Evolutionary conservation across 2,113 vertebrate genomes (phyloP).

Genomic region (Pelobates fuscus): DNA sequence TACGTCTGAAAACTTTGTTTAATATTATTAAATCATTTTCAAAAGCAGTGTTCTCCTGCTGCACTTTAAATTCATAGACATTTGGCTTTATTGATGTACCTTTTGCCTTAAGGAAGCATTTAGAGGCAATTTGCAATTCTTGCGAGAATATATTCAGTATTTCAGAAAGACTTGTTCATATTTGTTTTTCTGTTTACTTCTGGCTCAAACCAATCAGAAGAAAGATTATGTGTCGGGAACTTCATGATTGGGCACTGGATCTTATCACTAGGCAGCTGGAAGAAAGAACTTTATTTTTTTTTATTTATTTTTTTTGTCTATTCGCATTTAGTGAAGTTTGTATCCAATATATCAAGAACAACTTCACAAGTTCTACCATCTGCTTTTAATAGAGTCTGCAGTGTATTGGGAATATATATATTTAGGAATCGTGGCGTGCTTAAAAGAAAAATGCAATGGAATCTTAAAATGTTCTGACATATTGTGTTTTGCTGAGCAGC

Average conservation of each 20-base stretch:
- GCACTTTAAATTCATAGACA: no score
- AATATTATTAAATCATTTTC: no score
- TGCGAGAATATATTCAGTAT: no score
- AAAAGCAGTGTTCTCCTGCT: no score
- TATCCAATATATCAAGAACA: constrained; percentile 34
- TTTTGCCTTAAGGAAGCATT: no score
- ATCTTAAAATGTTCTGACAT: constrained; percentile 36
- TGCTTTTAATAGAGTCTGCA: constrained; percentile 22
- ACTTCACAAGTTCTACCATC: constrained; percentile 32
- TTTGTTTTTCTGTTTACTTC: no score
- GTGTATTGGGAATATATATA: constrained; percentile 27
- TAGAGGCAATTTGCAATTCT: no score
- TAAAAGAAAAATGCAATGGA: constrained; percentile 11
- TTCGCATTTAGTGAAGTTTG: constrained; percentile 30
- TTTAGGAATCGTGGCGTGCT: constrained; percentile 14
- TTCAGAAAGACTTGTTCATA: no score
- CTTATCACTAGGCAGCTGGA: not conserved
- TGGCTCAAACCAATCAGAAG: not conserved
- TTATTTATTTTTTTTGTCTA: constrained; percentile 11
- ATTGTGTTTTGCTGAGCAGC: constrained; percentile 33
- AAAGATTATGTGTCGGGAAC: not conserved
- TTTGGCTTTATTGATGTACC: no score
- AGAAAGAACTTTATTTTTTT: not conserved
- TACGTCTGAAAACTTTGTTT: no score
- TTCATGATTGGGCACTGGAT: not conserved